These are phyloP conservation scores for Cyprinodon variegatus DNA, from an alignment of 2,113 vertebrate species.

Conservation along the genomic window DNA sequence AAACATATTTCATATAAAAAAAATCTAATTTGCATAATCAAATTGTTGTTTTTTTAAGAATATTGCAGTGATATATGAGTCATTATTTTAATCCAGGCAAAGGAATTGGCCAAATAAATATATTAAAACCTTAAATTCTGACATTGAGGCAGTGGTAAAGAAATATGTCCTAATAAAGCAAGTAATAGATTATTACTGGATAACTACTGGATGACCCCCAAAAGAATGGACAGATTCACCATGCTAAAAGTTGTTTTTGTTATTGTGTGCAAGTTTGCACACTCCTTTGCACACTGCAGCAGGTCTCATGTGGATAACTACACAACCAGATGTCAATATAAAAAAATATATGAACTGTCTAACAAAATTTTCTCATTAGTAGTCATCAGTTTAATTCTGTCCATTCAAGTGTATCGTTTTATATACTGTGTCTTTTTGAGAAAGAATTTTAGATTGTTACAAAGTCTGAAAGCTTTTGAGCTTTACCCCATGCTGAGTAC, in stretches of 20 bases:
- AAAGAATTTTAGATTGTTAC: conserved; percentile 1
- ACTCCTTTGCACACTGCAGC: background rate
- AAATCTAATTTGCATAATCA: background rate
- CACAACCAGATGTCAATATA: background rate
- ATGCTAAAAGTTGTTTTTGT: background rate
- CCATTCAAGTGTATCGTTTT: background rate
- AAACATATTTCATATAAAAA: background rate
- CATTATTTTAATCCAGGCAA: no score
- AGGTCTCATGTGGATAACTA: background rate
- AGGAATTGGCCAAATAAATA: no score
- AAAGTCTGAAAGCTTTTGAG: conserved; percentile 19
- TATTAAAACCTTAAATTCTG: background rate
- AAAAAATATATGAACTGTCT: background rate
- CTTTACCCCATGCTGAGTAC: conserved; percentile 39
- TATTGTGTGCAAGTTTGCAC: background rate
- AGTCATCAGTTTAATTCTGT: conserved; percentile 4
- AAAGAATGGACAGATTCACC: background rate
- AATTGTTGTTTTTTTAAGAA: background rate
- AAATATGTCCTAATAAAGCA: background rate
- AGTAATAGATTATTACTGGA: background rate
- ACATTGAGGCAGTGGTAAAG: background rate
- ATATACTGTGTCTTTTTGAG: conserved; percentile 13
- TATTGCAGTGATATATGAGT: no score
- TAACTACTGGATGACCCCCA: no score
- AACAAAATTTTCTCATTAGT: conserved; percentile 2